These are phyloP conservation scores for Poeciliopsis turrubarensis DNA, from an alignment of 2,113 vertebrate species.

Conservation along the genomic window DNA sequence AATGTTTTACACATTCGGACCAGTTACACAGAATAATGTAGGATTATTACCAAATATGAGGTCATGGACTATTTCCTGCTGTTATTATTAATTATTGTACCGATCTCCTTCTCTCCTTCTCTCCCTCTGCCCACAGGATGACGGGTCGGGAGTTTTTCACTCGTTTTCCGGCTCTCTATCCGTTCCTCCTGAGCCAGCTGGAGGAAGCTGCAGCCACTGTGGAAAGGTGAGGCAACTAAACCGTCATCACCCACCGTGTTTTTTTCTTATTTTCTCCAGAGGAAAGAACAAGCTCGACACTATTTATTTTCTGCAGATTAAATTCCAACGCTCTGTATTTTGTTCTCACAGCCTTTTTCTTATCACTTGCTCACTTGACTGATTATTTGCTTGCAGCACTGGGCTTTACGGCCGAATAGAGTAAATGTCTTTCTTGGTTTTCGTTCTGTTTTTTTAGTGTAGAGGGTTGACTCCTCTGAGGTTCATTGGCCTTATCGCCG, in stretches of 20 bases:
- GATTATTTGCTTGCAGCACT: conserved; percentile 25
- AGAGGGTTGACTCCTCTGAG: conserved; percentile 47
- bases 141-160: conserved; percentile 96
- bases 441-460: conserved; percentile 25
- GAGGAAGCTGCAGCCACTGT: conserved; percentile 84
- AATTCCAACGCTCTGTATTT: neutral
- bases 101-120: neutral
- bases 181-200: conserved; percentile 91
- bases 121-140: conserved; percentile 82
- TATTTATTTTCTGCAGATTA: conserved; percentile 2
- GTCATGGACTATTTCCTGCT: too few relatives aligned
- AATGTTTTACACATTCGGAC: too few relatives aligned
- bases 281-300: neutral
- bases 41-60: too few relatives aligned
- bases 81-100: neutral
- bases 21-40: too few relatives aligned
- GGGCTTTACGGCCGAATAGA: conserved; percentile 36
- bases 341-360: conserved; percentile 4
- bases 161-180: conserved; percentile 91
- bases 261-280: conserved; percentile 10
- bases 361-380: conserved; percentile 23
- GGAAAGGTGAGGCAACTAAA: conserved; percentile 85
- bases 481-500: conserved; percentile 57
- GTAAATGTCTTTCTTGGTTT: conserved; percentile 28
- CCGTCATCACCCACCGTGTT: neutral